These are phyloP conservation scores for Coleophora flavipennella DNA, from an alignment of 2,888 invertebrate genomes.

Conservation along the genomic window DNA sequence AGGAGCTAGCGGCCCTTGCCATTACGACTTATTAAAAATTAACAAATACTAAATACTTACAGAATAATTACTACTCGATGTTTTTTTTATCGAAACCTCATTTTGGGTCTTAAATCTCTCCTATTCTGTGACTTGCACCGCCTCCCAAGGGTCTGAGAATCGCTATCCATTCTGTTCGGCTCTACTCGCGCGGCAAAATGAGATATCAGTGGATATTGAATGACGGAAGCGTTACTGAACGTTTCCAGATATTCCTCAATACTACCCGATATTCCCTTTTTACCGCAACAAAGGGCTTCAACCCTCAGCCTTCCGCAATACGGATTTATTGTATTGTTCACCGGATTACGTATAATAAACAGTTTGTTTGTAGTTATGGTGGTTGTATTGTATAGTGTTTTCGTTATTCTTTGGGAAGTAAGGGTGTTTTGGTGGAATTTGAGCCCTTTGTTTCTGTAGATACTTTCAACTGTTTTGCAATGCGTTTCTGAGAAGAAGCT, in stretches of 20 bases:
- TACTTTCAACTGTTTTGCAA: no score
- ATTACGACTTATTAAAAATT: no score
- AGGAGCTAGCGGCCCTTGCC: no score
- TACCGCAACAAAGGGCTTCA: constrained; percentile 28
- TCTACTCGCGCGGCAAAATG: constrained; percentile 59
- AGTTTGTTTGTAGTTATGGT: constrained; percentile 22
- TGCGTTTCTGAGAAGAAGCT: no score
- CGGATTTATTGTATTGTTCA: constrained; percentile 35
- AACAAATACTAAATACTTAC: no score
- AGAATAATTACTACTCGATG: no score
- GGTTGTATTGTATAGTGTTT: not conserved
- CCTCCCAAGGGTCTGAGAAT: constrained; percentile 30
- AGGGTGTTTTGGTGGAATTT: constrained; percentile 1
- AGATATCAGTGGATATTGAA: constrained; percentile 69
- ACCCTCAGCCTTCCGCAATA: constrained; percentile 26
- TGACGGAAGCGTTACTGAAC: constrained; percentile 45
- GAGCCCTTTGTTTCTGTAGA: not conserved
- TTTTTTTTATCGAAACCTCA: no score
- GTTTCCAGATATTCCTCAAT: constrained; percentile 27
- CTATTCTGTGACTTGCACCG: constrained; percentile 23
- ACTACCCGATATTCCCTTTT: constrained; percentile 19
- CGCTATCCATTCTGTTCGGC: constrained; percentile 45
- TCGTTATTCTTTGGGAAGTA: constrained; percentile 2
- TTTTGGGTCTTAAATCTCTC: no score
- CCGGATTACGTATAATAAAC: constrained; percentile 38